phyloP scores from a whole-genome alignment of 2,888 invertebrate species.

The Xylocampa areola region DNA sequence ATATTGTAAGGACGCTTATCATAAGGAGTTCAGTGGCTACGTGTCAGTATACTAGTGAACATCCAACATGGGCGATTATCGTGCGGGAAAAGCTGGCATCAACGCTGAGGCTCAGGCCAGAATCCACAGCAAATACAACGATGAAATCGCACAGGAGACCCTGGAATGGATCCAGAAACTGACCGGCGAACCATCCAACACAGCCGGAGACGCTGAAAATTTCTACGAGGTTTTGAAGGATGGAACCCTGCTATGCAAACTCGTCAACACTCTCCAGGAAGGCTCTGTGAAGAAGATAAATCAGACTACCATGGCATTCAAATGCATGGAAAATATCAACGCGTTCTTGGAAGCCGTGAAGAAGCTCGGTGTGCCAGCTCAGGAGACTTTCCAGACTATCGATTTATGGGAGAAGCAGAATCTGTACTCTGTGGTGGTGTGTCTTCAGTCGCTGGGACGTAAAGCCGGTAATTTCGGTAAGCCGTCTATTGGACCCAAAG shows the following conservation, averaged over 20 bases:
- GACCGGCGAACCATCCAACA: slow-evolving; percentile 94
- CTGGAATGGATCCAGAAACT: slow-evolving; percentile 97
- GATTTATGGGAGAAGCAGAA: slow-evolving; percentile 99
- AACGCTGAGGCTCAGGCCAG: slow-evolving; percentile 86
- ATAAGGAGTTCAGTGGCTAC: slow-evolving; percentile 83
- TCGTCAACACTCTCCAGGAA: slow-evolving; percentile 95
- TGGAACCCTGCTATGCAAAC: slow-evolving; percentile 96
- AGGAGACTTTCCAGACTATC: slow-evolving; percentile 99
- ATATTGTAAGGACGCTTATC: slow-evolving; percentile 81
- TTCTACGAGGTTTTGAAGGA: slow-evolving; percentile 97
- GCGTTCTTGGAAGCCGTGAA: slow-evolving; percentile 96
- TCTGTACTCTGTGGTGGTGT: slow-evolving; percentile 98
- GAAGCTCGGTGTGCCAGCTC: slow-evolving; percentile 96
- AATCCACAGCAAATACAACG: slow-evolving; percentile 99
- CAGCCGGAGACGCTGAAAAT: slow-evolving; percentile 96
- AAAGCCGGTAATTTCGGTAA: slow-evolving; percentile 96
- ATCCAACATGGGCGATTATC: slow-evolving; percentile 85
- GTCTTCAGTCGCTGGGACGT: slow-evolving; percentile 97
- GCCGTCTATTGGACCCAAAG: slow-evolving; percentile 98
- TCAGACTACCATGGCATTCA: slow-evolving; percentile 97
- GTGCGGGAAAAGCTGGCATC: slow-evolving; percentile 87
- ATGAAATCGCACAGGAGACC: slow-evolving; percentile 96
- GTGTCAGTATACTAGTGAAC: slow-evolving; percentile 80
- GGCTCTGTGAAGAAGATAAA: slow-evolving; percentile 98
- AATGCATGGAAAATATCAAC: slow-evolving; percentile 99